These are phyloP conservation scores for Drosophila takahashii DNA, from an alignment of 1,140 invertebrate species.

Conservation along the genomic window DNA sequence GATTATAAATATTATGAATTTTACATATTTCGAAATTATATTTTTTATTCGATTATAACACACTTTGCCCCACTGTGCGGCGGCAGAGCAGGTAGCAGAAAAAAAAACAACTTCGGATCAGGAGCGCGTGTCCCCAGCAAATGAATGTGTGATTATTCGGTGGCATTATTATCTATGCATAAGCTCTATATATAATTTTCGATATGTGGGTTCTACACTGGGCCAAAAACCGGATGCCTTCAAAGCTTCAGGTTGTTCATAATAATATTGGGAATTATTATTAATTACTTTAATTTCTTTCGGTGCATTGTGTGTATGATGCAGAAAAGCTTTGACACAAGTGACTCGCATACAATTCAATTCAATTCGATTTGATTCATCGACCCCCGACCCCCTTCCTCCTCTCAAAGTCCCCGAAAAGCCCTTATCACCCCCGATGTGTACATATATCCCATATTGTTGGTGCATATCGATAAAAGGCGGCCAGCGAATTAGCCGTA, in stretches of 20 bases:
- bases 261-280: no score
- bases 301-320: constrained; percentile 7
- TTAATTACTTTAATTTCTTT: not conserved
- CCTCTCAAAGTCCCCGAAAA: not conserved
- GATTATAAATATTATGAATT: no score
- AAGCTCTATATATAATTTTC: constrained; percentile 33
- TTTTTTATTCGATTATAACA: no score
- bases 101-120: constrained; percentile 13
- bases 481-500: constrained; percentile 61
- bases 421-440: not conserved
- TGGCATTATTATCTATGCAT: constrained; percentile 55
- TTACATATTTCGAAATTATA: no score
- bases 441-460: constrained; percentile 5
- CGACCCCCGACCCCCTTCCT: not conserved
- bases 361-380: constrained; percentile 51
- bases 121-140: constrained; percentile 6
- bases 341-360: constrained; percentile 58
- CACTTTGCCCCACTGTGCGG: constrained; percentile 3
- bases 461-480: constrained; percentile 64
- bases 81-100: constrained; percentile 22
- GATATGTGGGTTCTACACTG: constrained; percentile 18
- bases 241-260: not conserved
- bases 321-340: constrained; percentile 55
- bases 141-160: constrained; percentile 28
- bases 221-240: not conserved